These are phyloP conservation scores for Pseudotriccus pelzelni DNA, from an alignment of 2,797 vertebrate species.

Conservation along the genomic window DNA sequence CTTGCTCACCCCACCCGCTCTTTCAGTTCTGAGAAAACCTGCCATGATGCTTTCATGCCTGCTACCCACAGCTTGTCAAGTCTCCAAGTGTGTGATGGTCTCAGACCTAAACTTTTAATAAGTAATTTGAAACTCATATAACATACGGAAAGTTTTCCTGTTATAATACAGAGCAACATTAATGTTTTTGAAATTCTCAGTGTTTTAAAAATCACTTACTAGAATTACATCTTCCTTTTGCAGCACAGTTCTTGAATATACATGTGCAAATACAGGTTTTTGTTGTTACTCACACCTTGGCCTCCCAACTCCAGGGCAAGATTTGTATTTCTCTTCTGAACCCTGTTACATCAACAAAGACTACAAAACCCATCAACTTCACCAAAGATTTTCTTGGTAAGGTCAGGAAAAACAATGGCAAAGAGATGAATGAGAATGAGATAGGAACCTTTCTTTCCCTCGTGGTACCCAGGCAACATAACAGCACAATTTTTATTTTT, in stretches of 20 bases:
- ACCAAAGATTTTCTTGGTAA: neutral
- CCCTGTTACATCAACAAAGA: neutral
- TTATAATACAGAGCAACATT: neutral
- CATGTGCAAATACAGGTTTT: neutral
- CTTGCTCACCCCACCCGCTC: neutral
- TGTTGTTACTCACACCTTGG: neutral
- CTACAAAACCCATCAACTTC: neutral
- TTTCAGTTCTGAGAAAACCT: neutral
- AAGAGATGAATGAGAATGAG: neutral
- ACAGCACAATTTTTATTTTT: neutral
- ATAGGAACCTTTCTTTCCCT: neutral
- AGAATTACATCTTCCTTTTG: neutral
- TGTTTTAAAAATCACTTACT: neutral
- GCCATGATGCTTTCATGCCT: neutral
- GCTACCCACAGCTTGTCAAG: neutral
- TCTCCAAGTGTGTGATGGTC: neutral
- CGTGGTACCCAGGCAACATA: neutral
- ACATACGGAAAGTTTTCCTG: neutral
- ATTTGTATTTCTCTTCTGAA: neutral
- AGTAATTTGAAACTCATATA: neutral
- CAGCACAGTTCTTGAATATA: neutral
- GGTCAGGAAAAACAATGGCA: neutral
- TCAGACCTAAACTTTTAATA: neutral
- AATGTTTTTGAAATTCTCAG: neutral
- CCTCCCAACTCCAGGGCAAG: neutral